phyloP scores from a whole-genome alignment of 1,140 invertebrate genomes.

The Psilanteris sp. region DNA sequence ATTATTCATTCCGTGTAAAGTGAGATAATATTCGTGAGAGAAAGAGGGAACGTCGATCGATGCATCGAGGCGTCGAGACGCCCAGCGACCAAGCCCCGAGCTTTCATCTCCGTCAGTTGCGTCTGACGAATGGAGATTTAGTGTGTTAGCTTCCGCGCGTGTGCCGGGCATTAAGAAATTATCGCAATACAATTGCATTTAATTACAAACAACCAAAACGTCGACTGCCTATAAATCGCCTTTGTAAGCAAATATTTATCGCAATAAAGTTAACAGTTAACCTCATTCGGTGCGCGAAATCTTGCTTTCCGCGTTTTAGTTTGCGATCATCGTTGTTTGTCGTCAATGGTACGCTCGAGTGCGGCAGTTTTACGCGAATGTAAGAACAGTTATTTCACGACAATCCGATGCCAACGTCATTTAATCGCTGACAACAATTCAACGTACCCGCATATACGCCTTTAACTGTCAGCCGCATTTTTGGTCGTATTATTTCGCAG shows the following conservation, averaged over 20 bases:
- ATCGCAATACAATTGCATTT: neutral
- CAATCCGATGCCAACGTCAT: no score
- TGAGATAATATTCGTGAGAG: conserved; percentile 35
- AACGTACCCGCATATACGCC: no score
- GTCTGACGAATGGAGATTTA: conserved; percentile 57
- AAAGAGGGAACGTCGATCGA: conserved; percentile 70
- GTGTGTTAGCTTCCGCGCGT: conserved; percentile 50
- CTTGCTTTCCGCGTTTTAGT: neutral
- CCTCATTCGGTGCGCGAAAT: no score
- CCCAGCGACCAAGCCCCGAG: conserved; percentile 72
- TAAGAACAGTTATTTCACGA: neutral
- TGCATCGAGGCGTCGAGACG: conserved; percentile 73
- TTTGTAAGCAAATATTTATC: neutral
- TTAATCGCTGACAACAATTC: no score
- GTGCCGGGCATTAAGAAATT: conserved; percentile 63
- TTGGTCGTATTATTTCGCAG: neutral
- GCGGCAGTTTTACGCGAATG: neutral
- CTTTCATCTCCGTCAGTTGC: conserved; percentile 64
- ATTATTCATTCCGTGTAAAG: conserved; percentile 37
- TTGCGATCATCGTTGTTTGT: neutral
- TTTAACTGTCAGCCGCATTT: neutral
- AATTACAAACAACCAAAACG: neutral
- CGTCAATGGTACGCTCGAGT: conserved; percentile 1
- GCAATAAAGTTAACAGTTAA: no score
- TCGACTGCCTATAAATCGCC: no score